Evolutionary conservation across 2,888 invertebrate species (phyloP), one percentile per base, ranked within the genome.

Genomic region (Acronicta alni): DNA sequence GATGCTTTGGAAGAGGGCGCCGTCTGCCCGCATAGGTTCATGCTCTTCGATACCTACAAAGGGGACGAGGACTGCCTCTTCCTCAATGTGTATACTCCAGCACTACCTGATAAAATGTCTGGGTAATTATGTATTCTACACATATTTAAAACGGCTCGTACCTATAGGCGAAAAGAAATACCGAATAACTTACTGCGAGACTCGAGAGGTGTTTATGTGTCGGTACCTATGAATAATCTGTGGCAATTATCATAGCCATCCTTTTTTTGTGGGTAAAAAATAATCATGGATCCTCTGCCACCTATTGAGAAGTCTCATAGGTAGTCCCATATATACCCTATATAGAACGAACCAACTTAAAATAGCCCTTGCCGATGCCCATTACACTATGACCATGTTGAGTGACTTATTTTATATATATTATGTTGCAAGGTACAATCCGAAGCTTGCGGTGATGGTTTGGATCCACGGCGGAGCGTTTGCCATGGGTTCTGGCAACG

Each of bases 21-120:
- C n/a, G 96, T 96, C 12, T 97, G 97, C 79, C 96, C 96, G 0
- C 97, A 97, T 82, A 91, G 95, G 72, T 95, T 95, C 83, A 94
- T 95, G 95, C 90, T 97, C 81, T 92, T 96, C 89, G 96, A 96
- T 79, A 95, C 95, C 1, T 96, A 95, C 74, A 95, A 95, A 77
- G 96, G 96, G 0, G 95, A 95, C 57, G 96, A 96, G 75, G 96
- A 96, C 80, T 97, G 97, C 75, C 93, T 97, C 18, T 96, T 95
- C 80, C 87, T 97, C 17, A 97, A 97, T 74, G 96, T 97, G 0
- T 97, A 96, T 82, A 94, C 96, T n/a, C 96, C 96, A 0, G 93
- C 92, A 30, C 83, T 96, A 55, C 95, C 95, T 39, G 93, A 94
- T 67, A 90, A 86, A 56, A 81, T 90, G 32, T 81, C 86, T 66